Base-by-base conservation (phyloP, 2,797 vertebrate genomes). In the Poecilia gillii region DNA sequence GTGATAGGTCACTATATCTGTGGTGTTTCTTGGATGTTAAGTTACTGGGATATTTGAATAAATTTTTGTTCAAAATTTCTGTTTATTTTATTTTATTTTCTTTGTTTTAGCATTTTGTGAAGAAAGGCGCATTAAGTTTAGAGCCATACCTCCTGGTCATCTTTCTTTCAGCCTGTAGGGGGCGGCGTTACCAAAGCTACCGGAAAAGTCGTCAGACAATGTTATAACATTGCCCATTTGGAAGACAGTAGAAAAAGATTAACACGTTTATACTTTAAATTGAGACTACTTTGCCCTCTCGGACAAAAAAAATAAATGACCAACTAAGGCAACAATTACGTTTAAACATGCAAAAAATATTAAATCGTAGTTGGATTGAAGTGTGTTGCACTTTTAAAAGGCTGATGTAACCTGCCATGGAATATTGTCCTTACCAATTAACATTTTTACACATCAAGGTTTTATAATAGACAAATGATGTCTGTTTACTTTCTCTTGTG, bases 1-100 rank as follows among this genome's bases (percentile, higher is more conserved):
- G 70, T 74, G n/a, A 57, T 68, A 3, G 72, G 76, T 79, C 49
- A 51, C 70, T 78, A 79, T 57, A 79, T 64, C 75, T 75, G 28
- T 25, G 5, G 45, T 81, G 46, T 45, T 83, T 64, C 80, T 76
- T 71, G 39, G 72, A 18, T 74, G 53, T 81, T 87, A 81, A 85
- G 66, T 85, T 89, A 81, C 85, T 78, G 46, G 53, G 66, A 72
- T 84, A 55, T 66, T 59, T 89, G 23, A 94, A 91, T 93, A 94
- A 89, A 92, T 88, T 72, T 87, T 33, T 88, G 77, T 75, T 85
- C 16, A 74, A 88, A 75, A 46, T 71, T 25, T 12, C 0, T 77
- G 25, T 62, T 36, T 18, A 39, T 66, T 7, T 36, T 2, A 25
- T 5, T 12, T 72, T 12, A 81, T 23, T 1, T 80, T 73, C 78